Percentiles rank a stretch among this genome's conserved stretches.
These are phyloP conservation scores for Hydriomena furcata DNA, from an alignment of 2,888 invertebrate species.

Conservation along the genomic window DNA sequence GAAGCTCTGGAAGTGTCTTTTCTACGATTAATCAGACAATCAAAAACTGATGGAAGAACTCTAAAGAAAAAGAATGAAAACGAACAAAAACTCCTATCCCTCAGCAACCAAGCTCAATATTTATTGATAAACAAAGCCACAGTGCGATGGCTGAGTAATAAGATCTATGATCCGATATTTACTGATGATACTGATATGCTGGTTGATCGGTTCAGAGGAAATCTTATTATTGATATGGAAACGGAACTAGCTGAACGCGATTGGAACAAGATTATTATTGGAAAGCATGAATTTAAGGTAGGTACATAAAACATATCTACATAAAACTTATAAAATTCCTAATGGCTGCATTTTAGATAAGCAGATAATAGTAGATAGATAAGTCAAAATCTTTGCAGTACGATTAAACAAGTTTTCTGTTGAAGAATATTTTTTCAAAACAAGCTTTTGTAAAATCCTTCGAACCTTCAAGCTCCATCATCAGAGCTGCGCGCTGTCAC, in stretches of 20 bases:
- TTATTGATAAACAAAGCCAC: slow-evolving; percentile 92
- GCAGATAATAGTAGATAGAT: too few species aligned
- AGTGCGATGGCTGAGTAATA: slow-evolving; percentile 87
- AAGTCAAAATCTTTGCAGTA: too few species aligned
- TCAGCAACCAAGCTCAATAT: slow-evolving; percentile 94
- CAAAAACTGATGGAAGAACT: slow-evolving; percentile 56
- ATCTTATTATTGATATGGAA: slow-evolving; percentile 90
- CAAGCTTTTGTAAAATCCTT: too few species aligned
- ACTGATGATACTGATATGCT: slow-evolving; percentile 83
- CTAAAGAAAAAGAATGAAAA: slow-evolving; percentile 56
- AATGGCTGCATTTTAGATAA: too few species aligned
- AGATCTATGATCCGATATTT: slow-evolving; percentile 80
- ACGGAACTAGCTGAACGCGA: slow-evolving; percentile 90
- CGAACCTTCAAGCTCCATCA: too few species aligned
- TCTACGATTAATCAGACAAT: slow-evolving; percentile 87
- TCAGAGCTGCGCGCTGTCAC: too few species aligned
- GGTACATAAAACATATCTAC: not conserved
- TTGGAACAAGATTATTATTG: slow-evolving; percentile 87
- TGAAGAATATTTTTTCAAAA: too few species aligned
- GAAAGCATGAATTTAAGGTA: slow-evolving; percentile 86
- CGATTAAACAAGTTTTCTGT: too few species aligned
- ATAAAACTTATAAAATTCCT: not conserved
- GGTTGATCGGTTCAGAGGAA: slow-evolving; percentile 93
- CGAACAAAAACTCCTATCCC: slow-evolving; percentile 71
- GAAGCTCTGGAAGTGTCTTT: slow-evolving; percentile 87